phyloP scores from a whole-genome alignment of 2,888 invertebrate species.

The Danaus chrysippus region DNA sequence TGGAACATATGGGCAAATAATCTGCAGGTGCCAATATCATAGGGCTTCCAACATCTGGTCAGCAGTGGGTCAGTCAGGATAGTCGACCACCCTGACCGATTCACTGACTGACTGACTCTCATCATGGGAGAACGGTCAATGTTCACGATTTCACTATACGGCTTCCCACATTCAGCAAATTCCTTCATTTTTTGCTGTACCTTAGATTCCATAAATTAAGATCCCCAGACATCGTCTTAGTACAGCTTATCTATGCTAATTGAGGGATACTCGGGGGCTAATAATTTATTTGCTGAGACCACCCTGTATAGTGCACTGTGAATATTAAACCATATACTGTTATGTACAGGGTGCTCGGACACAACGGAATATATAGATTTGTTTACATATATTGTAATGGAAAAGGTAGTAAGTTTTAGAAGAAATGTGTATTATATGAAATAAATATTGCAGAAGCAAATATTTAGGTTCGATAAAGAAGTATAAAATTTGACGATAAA shows the following conservation, averaged over 20 bases:
- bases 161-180: conserved; percentile 8
- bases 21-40: conserved; percentile 20
- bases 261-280: conserved; percentile 38
- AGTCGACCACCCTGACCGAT: conserved; percentile 52
- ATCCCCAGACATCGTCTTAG: conserved; percentile 33
- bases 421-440: too few species aligned
- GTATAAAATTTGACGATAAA: too few species aligned
- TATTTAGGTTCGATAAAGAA: too few species aligned
- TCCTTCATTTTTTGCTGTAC: too few species aligned
- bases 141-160: conserved; percentile 21
- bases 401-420: too few species aligned
- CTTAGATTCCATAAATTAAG: background rate
- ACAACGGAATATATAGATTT: too few species aligned
- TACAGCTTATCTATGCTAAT: conserved; percentile 52
- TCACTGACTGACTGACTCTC: too few species aligned
- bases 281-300: conserved; percentile 44
- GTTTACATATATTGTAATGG: too few species aligned
- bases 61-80: conserved; percentile 55
- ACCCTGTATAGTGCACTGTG: conserved; percentile 27
- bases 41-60: conserved; percentile 46
- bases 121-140: conserved; percentile 49
- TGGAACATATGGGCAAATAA: conserved; percentile 3
- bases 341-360: background rate
- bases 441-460: too few species aligned
- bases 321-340: conserved; percentile 10